Evolutionary conservation across 2,888 invertebrate species (phyloP), one percentile per base, ranked within the genome.

Genomic region (Tetramorium bicarinatum): DNA sequence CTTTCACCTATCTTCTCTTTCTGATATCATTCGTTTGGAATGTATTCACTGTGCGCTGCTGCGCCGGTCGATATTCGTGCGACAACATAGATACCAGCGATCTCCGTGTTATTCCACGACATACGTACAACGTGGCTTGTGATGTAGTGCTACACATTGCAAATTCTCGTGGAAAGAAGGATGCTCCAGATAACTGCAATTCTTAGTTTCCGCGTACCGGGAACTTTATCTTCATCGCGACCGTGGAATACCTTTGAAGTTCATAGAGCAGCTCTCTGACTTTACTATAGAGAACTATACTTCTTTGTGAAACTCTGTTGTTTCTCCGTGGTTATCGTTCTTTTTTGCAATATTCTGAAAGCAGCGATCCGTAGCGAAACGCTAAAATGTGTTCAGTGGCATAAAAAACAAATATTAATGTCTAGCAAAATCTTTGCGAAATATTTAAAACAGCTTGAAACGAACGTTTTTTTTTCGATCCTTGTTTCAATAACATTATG

Each of bases 1-100:
- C 91, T 91, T 90, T 91, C 91, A 90, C 89, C 90, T 90, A 89
- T 90, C 91, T 90, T 84, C 85, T 87, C 88, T 90, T 92, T 92
- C 91, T 89, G 89, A 85, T 91, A 87, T 87, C 87, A 91, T 90
- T 91, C 90, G 84, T 85, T 85, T 82, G 61, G 87, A 89, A 88
- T 87, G 81, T 84, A 76, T 69, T 84, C 74, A 29, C 47, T 13
- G 62, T 34, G 47, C 13, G 34, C 41, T 56, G 47, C 66, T 66
- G 13, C 47, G 3, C 75, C 21, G 61, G 47, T 86, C 87, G 84
- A 87, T 87, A 87, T 87, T 71, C 21, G 29, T 67, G 62, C 71
- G 77, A 59, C 69, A 71, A 81, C 52, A 62, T 64, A 66, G 66
- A 75, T 54, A 54, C 47, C 41, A 59, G 77, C 62, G 38, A 77